A percentile compares a stretch with the other conserved stretches of the same genome.
Evolutionary conservation across 2,797 vertebrate species (phyloP).

Genomic region (Yasuhikotakia modesta): DNA sequence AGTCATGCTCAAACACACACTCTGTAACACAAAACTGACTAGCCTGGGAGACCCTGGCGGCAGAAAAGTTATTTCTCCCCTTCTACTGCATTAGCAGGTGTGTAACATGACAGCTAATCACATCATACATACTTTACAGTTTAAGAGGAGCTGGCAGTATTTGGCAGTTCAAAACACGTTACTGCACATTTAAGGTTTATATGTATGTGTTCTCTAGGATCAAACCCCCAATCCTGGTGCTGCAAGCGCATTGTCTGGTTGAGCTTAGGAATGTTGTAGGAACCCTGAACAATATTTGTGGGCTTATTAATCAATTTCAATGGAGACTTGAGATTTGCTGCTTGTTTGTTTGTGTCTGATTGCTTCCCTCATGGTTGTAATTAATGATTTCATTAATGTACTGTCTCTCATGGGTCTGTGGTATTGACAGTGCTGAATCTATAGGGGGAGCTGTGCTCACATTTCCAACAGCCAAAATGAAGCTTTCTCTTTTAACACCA

Average conservation of each 20-base stretch:
- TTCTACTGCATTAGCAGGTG: conserved; percentile 70
- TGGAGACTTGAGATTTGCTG: conserved; percentile 49
- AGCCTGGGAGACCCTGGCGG: conserved; percentile 62
- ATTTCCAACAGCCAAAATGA: conserved; percentile 13
- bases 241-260: neutral
- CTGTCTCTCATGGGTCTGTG: conserved; percentile 50
- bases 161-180: neutral
- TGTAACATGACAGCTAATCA: conserved; percentile 82
- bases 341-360: conserved; percentile 53
- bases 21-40: conserved; percentile 56
- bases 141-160: conserved; percentile 36
- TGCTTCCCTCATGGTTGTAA: conserved; percentile 56
- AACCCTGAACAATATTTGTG: neutral
- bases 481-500: conserved; percentile 63
- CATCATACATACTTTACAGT: conserved; percentile 66
- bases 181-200: neutral
- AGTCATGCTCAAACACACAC: conserved; percentile 54
- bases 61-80: conserved; percentile 68
- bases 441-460: conserved; percentile 55
- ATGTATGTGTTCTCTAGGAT: neutral
- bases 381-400: conserved; percentile 61
- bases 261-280: neutral
- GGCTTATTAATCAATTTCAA: neutral
- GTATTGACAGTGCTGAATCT: conserved; percentile 31
- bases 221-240: neutral